Base-by-base conservation (phyloP, 2,888 invertebrate species). In the Acleris cristana region DNA sequence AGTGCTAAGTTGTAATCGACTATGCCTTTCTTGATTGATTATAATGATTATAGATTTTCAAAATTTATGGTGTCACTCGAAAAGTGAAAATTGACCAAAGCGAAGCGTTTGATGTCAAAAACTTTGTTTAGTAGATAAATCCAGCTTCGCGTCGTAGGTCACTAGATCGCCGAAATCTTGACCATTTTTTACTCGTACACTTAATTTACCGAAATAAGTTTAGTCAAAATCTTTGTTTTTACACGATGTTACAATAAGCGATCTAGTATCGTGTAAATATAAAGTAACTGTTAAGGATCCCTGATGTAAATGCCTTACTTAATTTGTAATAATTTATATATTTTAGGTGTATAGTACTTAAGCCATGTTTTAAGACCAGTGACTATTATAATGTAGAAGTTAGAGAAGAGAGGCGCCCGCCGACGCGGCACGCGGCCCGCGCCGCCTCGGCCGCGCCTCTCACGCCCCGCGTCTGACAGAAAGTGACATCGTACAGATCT, bases 261-360 rank as follows among this genome's bases (percentile, higher is more conserved):
- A 76, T 83, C 85, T 88, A 90, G 87, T 88, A 86, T 90, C 90
- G 90, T 89, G 91, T 91, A 91, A 89, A 85, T 85, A 78, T 87
- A 76, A 89, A 90, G 89, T 86, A 84, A 86, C 80, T 71, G 78
- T 84, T 92, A 91, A 91, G 90, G 81, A 89, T 85, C 88, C 90
- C 88, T 89, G 89, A 92, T 89, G 85, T 92, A 92, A 91, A 92
- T 92, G 92, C 92, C 92, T 92, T 92, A 91, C 90, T 91, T 92
- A 92, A 91, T 92, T 92, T 92, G 90, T 92, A 92, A 92, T 92
- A 92, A 92, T 92, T 92, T 92, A 92, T 92, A 89, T 92, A 92
- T 91, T 90, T 90, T 92, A 92, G 92, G 90, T 92, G 92, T 92
- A 92, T 92, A 92, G 92, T 92, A 92, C 92, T 91, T 92, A 92